Base-by-base conservation (phyloP, 2,888 invertebrate species). In the Drosophila melanocephala region DNA sequence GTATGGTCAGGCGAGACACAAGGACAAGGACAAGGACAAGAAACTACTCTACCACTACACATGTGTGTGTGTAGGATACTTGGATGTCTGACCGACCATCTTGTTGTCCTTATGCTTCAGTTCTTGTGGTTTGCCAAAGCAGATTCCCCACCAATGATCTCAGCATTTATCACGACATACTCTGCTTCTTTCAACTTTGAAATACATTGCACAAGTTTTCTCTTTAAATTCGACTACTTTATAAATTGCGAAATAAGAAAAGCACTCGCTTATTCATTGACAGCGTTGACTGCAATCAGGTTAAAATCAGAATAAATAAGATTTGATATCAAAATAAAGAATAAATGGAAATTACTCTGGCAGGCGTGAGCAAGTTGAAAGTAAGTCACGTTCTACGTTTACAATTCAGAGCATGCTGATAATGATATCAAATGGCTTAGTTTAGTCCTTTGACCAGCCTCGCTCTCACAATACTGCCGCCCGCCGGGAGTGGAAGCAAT, bases 151-250 rank as follows among this genome's bases (percentile, higher is more conserved):
- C 68, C 64, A 72, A 63, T 75, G 82, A 82, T 75, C 60, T 66
- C 64, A 63, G 50, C 50, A 39, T 68, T 28, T 58, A 35, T 58
- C 35, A 50, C 28, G 16, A 26, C 47, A 75, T 58, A 66, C 68
- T 76, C 28, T 26, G 1, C 26, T 4, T 84, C 74, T 68, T 67
- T 69, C 35, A 61, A 47, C 19, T 47, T 28, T 51, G 10, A 67
- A 79, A 83, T 81, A 80, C 84, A 87, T 83, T 81, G 85, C 75
- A 64, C 70, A 83, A 87, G 79, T 87, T 79, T 77, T 68, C 75
- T 1, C 47, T 16, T 47, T 59, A 57, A 70, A 74, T 56, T 64
- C 55, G n/a, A 33, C 55, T 52, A 30, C 39, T 51, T 28, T 56
- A 30, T 56, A 72, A 72, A 70, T 59, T 4, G 16, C 6, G 2